Evolutionary conservation across 2,113 vertebrate genomes (phyloP).

Genomic region (Trichomycterus rosablanca): DNA sequence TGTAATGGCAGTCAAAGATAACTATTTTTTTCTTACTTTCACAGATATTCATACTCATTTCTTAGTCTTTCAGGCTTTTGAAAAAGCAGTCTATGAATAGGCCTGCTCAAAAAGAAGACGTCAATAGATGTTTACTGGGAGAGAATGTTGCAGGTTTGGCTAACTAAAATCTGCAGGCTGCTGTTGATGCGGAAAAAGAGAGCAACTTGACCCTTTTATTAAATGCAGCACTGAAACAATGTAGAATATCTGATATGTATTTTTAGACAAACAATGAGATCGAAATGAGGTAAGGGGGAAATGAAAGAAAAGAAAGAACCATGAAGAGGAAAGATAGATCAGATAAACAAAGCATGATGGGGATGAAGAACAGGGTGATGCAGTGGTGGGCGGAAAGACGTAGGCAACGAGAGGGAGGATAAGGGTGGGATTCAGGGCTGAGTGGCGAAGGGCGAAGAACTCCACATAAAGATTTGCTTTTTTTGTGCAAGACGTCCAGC

Average conservation of each 20-base stretch:
- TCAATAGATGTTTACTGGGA: constrained; percentile 26
- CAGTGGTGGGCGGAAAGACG: constrained; percentile 40
- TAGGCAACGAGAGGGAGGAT: constrained; percentile 38
- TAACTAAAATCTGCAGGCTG: constrained; percentile 11
- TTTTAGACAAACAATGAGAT: constrained; percentile 57
- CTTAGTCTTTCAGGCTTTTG: constrained; percentile 5
- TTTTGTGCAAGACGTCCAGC: constrained; percentile 6
- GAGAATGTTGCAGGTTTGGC: constrained; percentile 1
- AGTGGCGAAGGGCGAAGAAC: constrained; percentile 18
- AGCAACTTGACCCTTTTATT: constrained; percentile 37
- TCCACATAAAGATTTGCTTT: constrained; percentile 20
- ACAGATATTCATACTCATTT: neutral
- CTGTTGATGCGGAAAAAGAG: constrained; percentile 16
- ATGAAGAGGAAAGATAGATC: constrained; percentile 44
- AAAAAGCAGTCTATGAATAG: constrained; percentile 27
- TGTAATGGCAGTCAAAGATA: neutral
- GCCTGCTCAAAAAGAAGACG: constrained; percentile 3
- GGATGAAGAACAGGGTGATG: constrained; percentile 38
- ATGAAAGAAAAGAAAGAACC: constrained; percentile 50
- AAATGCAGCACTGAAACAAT: constrained; percentile 39
- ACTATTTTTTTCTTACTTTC: constrained; percentile 3
- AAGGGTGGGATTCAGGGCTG: constrained; percentile 27
- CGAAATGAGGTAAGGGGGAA: constrained; percentile 52
- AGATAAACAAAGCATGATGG: constrained; percentile 49
- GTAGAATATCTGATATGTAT: constrained; percentile 53